phyloP scores from a whole-genome alignment of 92 coral and sea anemone genomes.

The Porites divaricata region DNA sequence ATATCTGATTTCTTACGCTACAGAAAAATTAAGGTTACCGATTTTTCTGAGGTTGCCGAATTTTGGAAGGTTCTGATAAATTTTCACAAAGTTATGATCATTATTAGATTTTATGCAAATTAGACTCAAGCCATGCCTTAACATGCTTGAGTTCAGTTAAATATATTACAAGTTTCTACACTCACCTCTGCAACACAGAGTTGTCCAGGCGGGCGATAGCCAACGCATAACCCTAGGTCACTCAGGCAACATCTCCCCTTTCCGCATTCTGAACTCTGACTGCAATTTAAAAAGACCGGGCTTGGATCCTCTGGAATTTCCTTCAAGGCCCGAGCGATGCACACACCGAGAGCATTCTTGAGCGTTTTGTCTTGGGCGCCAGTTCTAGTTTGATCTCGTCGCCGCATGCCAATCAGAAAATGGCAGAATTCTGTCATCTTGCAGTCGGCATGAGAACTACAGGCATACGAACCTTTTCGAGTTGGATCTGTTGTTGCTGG shows the following conservation, averaged over 20 bases:
- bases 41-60: too few relatives aligned
- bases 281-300: slow-evolving; percentile 49
- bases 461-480: slow-evolving; percentile 21
- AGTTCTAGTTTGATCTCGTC: slow-evolving; percentile 9
- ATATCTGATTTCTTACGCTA: too few relatives aligned
- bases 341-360: slow-evolving; percentile 31
- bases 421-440: slow-evolving; percentile 63
- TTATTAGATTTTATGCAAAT: too few relatives aligned
- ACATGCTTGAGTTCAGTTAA: too few relatives aligned
- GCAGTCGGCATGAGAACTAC: slow-evolving; percentile 70
- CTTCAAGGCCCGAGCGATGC: slow-evolving; percentile 38
- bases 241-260: slow-evolving; percentile 71
- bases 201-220: slow-evolving; percentile 61
- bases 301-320: slow-evolving; percentile 37
- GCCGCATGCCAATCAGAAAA: slow-evolving; percentile 43
- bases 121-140: too few relatives aligned
- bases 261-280: slow-evolving; percentile 68
- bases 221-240: slow-evolving; percentile 70
- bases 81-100: too few relatives aligned
- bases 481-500: slow-evolving; percentile 14
- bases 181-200: slow-evolving; percentile 76
- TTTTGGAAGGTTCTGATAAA: too few relatives aligned
- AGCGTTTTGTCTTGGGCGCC: slow-evolving; percentile 6
- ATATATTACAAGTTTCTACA: background rate
- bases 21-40: too few relatives aligned